Percentiles rank a stretch among this genome's conserved stretches.
phyloP scores from a whole-genome alignment of 1,140 invertebrate species.

The Elymnias hypermnestra region DNA sequence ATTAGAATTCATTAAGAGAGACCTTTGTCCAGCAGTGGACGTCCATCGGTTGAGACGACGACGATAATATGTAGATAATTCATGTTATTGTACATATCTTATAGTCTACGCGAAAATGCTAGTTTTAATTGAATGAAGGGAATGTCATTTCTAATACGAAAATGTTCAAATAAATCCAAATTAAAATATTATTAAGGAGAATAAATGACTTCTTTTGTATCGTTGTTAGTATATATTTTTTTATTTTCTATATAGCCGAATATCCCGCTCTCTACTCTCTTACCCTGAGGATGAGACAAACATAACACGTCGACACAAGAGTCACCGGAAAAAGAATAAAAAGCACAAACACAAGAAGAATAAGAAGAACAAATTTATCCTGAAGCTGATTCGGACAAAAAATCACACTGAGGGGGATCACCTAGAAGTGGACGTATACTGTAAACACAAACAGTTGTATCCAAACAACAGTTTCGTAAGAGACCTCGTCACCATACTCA shows the following conservation, averaged over 20 bases:
- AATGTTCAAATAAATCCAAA: too few relatives aligned
- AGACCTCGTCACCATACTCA: conserved; percentile 54
- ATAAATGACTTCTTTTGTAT: too few relatives aligned
- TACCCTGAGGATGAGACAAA: conserved; percentile 15
- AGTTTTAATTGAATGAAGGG: too few relatives aligned
- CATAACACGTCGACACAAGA: conserved; percentile 18
- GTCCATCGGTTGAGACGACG: too few relatives aligned
- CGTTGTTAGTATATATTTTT: too few relatives aligned
- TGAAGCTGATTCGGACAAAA: conserved; percentile 28
- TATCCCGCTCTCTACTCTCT: conserved; percentile 51
- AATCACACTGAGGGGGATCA: conserved; percentile 35
- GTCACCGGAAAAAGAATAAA: conserved; percentile 43
- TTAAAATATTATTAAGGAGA: too few relatives aligned
- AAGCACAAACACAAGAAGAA: conserved; percentile 20
- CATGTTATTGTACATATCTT: too few relatives aligned
- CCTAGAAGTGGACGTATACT: conserved; percentile 52
- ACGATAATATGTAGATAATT: too few relatives aligned
- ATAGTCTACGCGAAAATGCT: too few relatives aligned
- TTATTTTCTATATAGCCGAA: conserved; percentile 24
- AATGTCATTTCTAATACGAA: too few relatives aligned
- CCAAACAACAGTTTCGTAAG: conserved; percentile 59
- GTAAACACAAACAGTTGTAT: conserved; percentile 37
- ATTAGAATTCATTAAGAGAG: too few relatives aligned
- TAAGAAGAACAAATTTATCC: conserved; percentile 56
- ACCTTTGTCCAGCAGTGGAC: too few relatives aligned